Evolutionary conservation across 2,113 vertebrate genomes (phyloP), one percentile per base, ranked within the genome.

Genomic region (Ophthalmolycus amberensis): DNA sequence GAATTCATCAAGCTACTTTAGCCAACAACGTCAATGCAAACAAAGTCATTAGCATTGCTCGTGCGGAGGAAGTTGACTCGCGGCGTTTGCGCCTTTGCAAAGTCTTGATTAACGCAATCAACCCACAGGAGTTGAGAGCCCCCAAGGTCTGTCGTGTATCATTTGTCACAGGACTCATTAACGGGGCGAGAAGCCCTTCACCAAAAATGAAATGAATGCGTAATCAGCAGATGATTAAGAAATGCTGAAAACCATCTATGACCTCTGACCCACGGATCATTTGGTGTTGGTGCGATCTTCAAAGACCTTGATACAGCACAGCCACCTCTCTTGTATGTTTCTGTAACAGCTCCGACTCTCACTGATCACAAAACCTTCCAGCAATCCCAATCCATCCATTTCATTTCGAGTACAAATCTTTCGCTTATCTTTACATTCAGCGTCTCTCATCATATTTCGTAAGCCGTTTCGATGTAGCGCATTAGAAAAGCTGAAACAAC

Each of bases 101-200:
- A 60, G 56, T 52, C 44, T 75, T 79, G 75, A 87, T 85, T 79
- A 83, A 76, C 10, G 5, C 69, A 86, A 77, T 82, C 78, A 62
- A 2, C 73, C 76, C 15, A 25, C 44, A 63, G 71, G 25, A 75
- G 71, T 46, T 1, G 20, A 76, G 67, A 3, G 65, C 42, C 69
- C 46, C 60, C 60, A 44, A 88, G 86, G 87, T 91, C 85, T 73
- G 50, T 44, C 75, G 48, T 88, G 75, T 70, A 34, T 88, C 80
- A 79, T 75, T 65, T 81, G 71, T 86, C 83, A 66, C 40, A 6
- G 25, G 37, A 75, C 71, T 85, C 83, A 92, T 86, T 82, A 85
- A 42, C 52, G 6, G 60, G 37, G 11, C 6, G 12, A 80, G 69
- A 63, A 83, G 78, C 63, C 1, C 1, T 59, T 78, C 66, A 50